Evolutionary conservation across 2,113 vertebrate species (phyloP).

Genomic region (Nerophis ophidion): DNA sequence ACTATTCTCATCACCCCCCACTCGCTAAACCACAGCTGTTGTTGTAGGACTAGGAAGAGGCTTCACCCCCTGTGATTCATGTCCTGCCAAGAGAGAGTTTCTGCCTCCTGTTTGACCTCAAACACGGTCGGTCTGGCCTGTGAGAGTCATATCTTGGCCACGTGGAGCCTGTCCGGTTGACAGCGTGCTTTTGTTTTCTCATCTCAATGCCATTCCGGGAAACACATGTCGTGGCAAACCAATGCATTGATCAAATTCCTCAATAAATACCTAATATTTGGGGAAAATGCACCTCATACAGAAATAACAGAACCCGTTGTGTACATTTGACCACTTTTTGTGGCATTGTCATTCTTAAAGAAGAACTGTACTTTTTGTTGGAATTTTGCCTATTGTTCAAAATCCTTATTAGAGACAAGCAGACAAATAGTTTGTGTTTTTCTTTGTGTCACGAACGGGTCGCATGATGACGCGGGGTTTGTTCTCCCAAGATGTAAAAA

Average conservation of each 20-base stretch:
- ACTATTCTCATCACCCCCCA: slow-evolving; percentile 39
- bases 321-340: too few species aligned
- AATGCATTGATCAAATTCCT: slow-evolving; percentile 27
- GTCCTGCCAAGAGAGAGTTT: slow-evolving; percentile 67
- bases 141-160: slow-evolving; percentile 38
- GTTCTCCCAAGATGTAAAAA: too few species aligned
- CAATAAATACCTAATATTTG: slow-evolving; percentile 15
- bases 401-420: neutral
- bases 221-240: slow-evolving; percentile 19
- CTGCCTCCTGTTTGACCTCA: slow-evolving; percentile 63
- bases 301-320: too few species aligned
- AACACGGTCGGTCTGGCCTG: slow-evolving; percentile 38
- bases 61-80: slow-evolving; percentile 56
- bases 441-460: too few species aligned
- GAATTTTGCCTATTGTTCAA: neutral
- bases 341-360: too few species aligned
- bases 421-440: too few species aligned
- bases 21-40: slow-evolving; percentile 62
- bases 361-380: too few species aligned
- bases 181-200: slow-evolving; percentile 41
- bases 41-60: slow-evolving; percentile 48
- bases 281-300: too few species aligned
- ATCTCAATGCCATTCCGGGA: slow-evolving; percentile 45
- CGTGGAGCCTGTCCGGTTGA: slow-evolving; percentile 42
- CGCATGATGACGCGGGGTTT: too few species aligned